Evolutionary conservation across 2,888 invertebrate genomes (phyloP).

Genomic region (Pachymerium ferrugineum): DNA sequence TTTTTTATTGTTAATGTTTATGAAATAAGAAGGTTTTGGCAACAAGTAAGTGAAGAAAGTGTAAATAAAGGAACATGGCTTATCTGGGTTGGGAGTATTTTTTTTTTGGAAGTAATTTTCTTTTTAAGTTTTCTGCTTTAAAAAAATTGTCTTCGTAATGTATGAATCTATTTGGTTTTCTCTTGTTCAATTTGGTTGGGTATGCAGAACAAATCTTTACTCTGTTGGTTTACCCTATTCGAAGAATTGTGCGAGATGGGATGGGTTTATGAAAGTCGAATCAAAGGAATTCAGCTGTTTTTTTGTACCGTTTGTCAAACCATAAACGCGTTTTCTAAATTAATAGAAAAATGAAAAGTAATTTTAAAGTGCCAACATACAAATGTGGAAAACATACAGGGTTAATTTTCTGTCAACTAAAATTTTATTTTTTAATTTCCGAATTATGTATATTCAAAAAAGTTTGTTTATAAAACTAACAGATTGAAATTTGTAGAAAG

Average conservation of each 20-base stretch:
- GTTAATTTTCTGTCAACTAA: too few relatives aligned
- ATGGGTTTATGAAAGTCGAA: background rate
- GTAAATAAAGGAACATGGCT: background rate
- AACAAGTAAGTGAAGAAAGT: background rate
- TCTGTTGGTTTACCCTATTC: too few relatives aligned
- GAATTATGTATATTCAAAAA: too few relatives aligned
- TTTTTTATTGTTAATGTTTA: too few relatives aligned
- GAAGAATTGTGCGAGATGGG: background rate
- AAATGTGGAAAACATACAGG: too few relatives aligned
- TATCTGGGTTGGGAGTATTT: background rate
- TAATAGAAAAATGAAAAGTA: too few relatives aligned
- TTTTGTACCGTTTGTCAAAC: too few relatives aligned
- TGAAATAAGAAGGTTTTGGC: too few relatives aligned
- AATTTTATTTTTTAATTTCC: too few relatives aligned
- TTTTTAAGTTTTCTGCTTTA: background rate
- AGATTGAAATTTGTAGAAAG: background rate
- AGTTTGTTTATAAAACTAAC: background rate
- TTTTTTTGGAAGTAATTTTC: background rate
- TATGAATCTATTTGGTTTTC: background rate
- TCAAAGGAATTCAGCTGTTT: too few relatives aligned
- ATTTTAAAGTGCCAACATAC: too few relatives aligned
- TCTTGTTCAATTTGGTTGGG: background rate
- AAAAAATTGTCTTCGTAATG: background rate
- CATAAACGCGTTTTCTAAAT: too few relatives aligned
- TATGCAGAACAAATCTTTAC: background rate